These are phyloP conservation scores for Centroberyx gerrardi DNA, from an alignment of 2,797 vertebrate species.

Conservation along the genomic window DNA sequence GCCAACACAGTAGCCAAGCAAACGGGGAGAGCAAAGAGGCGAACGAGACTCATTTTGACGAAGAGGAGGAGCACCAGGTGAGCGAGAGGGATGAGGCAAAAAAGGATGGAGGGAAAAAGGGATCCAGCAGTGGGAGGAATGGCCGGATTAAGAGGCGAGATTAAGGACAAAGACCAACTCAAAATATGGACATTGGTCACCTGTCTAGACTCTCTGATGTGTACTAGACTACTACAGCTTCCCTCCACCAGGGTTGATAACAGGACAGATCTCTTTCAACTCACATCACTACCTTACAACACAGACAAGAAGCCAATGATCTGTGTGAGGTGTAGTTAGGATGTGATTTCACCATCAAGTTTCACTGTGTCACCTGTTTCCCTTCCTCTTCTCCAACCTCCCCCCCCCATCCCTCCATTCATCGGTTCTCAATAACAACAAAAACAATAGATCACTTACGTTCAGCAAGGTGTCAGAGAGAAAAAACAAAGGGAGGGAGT, in stretches of 20 bases:
- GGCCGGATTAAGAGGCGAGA: constrained; percentile 79
- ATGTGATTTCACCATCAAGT: constrained; percentile 67
- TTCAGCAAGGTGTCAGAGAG: constrained; percentile 21
- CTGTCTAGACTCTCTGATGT: constrained; percentile 29
- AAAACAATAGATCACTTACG: constrained; percentile 61
- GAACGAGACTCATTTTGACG: constrained; percentile 57
- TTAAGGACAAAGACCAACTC: constrained; percentile 59
- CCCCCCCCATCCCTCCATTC: constrained; percentile 44
- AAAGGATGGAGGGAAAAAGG: constrained; percentile 75
- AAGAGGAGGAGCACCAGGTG: constrained; percentile 40
- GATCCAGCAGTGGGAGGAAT: constrained; percentile 56
- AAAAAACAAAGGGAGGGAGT: constrained; percentile 50
- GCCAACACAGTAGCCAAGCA: constrained; percentile 51
- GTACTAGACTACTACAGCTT: constrained; percentile 29
- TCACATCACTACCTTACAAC: constrained; percentile 49
- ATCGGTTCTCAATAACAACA: constrained; percentile 21
- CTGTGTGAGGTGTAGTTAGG: constrained; percentile 55
- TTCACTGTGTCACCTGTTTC: constrained; percentile 80
- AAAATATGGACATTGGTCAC: constrained; percentile 11
- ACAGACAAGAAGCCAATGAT: constrained; percentile 47
- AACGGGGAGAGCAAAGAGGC: constrained; percentile 70
- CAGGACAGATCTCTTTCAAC: neutral
- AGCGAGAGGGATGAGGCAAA: constrained; percentile 61
- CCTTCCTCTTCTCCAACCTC: constrained; percentile 72
- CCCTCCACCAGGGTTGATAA: constrained; percentile 17